A percentile compares a stretch with the other conserved stretches of the same genome.
Evolutionary conservation across 2,113 vertebrate genomes (phyloP).

Genomic region (Tautogolabrus adspersus): DNA sequence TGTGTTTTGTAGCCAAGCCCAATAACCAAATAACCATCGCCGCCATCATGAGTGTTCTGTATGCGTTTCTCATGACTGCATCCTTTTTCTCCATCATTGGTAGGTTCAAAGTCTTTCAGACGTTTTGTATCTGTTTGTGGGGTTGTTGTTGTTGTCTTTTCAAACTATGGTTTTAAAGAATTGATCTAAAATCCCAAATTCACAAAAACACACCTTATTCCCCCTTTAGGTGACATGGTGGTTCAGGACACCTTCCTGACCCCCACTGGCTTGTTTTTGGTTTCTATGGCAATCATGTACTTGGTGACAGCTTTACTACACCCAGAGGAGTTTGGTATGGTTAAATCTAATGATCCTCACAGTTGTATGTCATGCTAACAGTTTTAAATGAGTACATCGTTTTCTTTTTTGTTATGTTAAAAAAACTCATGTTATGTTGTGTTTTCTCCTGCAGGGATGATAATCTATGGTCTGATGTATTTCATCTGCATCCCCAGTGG

Average conservation of each 20-base stretch:
- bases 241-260: constrained; percentile 83
- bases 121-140: background rate
- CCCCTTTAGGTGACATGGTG: constrained; percentile 82
- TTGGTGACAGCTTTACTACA: constrained; percentile 83
- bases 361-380: background rate
- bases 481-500: constrained; percentile 88
- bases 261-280: constrained; percentile 84
- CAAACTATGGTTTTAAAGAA: background rate
- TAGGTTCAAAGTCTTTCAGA: constrained; percentile 49
- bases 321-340: constrained; percentile 81
- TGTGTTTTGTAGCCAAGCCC: constrained; percentile 81
- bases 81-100: constrained; percentile 86
- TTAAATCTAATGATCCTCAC: background rate
- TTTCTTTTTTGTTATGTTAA: background rate
- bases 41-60: constrained; percentile 83
- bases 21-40: constrained; percentile 84
- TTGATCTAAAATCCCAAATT: background rate
- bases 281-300: constrained; percentile 83
- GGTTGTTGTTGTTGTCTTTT: background rate
- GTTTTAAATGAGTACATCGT: background rate
- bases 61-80: constrained; percentile 87
- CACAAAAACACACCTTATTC: background rate
- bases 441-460: constrained; percentile 64
- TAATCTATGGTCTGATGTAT: constrained; percentile 87
- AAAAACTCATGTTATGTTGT: background rate